Evolutionary conservation across 2,113 vertebrate species (phyloP).

Genomic region (Cryptoleucopteryx plumbea): DNA sequence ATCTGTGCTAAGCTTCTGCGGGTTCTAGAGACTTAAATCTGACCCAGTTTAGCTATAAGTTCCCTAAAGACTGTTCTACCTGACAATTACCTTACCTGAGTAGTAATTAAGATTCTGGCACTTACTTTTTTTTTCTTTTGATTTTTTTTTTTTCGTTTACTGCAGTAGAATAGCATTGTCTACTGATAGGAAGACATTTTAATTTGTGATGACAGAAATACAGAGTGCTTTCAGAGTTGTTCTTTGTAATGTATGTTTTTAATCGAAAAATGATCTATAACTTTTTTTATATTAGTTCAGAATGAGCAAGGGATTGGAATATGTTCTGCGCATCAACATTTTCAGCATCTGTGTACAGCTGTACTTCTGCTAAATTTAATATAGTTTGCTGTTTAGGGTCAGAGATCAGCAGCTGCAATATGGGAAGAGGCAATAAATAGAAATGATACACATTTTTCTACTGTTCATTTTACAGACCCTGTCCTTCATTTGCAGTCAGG

Average conservation of each 20-base stretch:
- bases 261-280: constrained; percentile 20
- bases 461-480: neutral
- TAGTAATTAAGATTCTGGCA: constrained; percentile 33
- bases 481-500: constrained; percentile 20
- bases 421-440: constrained; percentile 46
- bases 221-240: constrained; percentile 22
- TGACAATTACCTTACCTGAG: constrained; percentile 48
- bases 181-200: constrained; percentile 20
- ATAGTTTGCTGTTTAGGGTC: constrained; percentile 9
- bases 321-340: neutral
- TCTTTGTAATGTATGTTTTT: constrained; percentile 38
- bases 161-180: constrained; percentile 21
- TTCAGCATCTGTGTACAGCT: neutral
- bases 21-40: constrained; percentile 26
- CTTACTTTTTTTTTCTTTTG: neutral
- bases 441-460: constrained; percentile 12
- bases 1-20: neutral
- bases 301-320: constrained; percentile 19
- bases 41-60: constrained; percentile 35
- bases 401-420: constrained; percentile 68
- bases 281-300: constrained; percentile 29
- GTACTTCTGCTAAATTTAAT: neutral
- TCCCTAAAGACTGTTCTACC: constrained; percentile 38
- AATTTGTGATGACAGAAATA: constrained; percentile 32
- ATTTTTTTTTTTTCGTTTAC: neutral